phyloP scores from a whole-genome alignment of 2,888 invertebrate genomes.

The Seladonia tumulorum region DNA sequence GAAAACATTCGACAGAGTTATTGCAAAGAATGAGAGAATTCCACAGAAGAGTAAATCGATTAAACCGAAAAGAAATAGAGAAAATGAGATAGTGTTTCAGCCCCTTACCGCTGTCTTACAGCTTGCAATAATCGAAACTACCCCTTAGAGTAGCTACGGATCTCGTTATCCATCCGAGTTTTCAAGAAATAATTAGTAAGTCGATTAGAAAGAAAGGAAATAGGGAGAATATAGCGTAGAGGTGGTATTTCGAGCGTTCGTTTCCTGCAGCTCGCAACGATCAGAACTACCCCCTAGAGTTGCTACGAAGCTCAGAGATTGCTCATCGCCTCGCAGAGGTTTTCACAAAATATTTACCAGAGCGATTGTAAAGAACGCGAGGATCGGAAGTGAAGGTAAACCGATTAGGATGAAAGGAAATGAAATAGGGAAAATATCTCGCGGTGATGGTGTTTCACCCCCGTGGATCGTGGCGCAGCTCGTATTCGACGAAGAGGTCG shows the following conservation, averaged over 20 bases:
- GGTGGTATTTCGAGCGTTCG: too few relatives aligned
- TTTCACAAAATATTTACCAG: neutral
- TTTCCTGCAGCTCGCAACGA: neutral
- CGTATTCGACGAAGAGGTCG: neutral
- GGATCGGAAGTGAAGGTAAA: neutral
- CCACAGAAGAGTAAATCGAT: neutral
- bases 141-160: neutral
- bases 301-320: neutral
- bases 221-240: too few relatives aligned
- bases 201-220: too few relatives aligned
- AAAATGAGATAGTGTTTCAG: neutral
- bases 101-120: neutral
- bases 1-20: neutral
- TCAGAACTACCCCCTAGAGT: neutral
- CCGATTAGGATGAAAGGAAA: neutral
- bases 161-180: neutral
- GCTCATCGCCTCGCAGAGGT: neutral
- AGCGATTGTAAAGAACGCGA: neutral
- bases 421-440: neutral
- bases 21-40: neutral
- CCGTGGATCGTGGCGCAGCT: constrained; percentile 4
- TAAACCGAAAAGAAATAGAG: neutral
- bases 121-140: neutral
- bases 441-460: neutral
- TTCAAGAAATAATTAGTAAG: too few relatives aligned